Base-by-base conservation (phyloP, 2,113 vertebrate genomes). In the Catharus minimus region DNA sequence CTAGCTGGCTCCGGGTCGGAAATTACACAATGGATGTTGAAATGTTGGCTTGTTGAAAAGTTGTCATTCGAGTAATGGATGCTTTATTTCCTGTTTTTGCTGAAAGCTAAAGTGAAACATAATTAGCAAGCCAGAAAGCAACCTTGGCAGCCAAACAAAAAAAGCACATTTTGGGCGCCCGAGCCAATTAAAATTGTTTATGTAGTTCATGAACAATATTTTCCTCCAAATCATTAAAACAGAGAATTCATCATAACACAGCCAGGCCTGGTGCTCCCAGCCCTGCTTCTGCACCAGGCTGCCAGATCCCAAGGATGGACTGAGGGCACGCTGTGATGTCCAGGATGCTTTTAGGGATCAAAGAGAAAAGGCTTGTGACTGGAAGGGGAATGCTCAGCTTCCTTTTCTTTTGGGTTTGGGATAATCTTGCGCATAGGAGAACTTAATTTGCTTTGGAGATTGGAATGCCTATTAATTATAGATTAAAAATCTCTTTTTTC, bases 21-120 rank as follows among this genome's bases (percentile, higher is more conserved):
- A 98, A 97, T 98, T 97, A 97, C 98, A 97, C 97, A 98, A 97
- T 97, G 96, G 94, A 97, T 98, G 97, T 97, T 97, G 98, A 98
- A 98, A 98, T 96, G 97, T 66, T 95, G 96, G 93, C 97, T 96
- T 97, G 97, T 93, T 97, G 97, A 97, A 96, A 97, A 98, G 97
- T 96, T 98, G 98, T 98, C 98, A 97, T 97, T 97, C 5, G 57
- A 97, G 95, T 98, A 98, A 98, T 98, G 97, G 97, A 98, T 98
- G 97, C 84, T 96, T 95, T 94, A 94, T 97, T 98, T 98, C 98
- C 98, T 98, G 98, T 98, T 98, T 97, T 97, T 97, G 94, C 97
- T 89, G 88, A 97, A 97, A 98, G 97, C 97, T 97, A 95, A 95
- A 96, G 95, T 17, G 82, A 96, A 97, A 95, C 97, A 95, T 97